A percentile compares a stretch with the other conserved stretches of the same genome.
Conservation (phyloP, 2,888 invertebrate genomes). For the Phania funesta region DNA sequence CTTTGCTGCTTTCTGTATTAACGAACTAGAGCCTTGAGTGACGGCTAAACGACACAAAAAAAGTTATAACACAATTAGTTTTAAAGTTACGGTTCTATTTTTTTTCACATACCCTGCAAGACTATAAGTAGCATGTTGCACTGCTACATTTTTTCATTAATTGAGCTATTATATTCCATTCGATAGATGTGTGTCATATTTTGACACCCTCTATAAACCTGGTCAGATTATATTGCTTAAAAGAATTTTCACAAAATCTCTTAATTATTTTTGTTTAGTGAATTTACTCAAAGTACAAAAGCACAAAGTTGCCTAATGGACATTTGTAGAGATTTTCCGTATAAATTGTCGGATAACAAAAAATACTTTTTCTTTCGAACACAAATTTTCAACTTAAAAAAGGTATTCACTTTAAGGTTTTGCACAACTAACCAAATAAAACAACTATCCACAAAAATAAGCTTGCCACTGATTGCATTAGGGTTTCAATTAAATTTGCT, state of each 20-base stretch:
- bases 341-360: not conserved
- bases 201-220: not conserved
- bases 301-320: slow-evolving; percentile 24
- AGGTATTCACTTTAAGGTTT: slow-evolving; percentile 13
- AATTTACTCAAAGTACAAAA: slow-evolving; percentile 8
- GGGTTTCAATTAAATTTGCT: slow-evolving; percentile 56
- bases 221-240: not conserved
- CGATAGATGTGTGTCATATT: too few species aligned
- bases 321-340: not conserved
- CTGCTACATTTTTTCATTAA: too few species aligned
- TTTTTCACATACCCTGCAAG: too few species aligned
- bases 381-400: slow-evolving; percentile 10
- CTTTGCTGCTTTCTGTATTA: too few species aligned
- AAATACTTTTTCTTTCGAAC: not conserved
- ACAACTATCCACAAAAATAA: slow-evolving; percentile 35
- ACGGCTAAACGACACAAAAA: too few species aligned
- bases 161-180: too few species aligned
- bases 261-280: not conserved
- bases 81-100: too few species aligned
- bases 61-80: too few species aligned
- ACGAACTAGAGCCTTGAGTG: too few species aligned
- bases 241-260: slow-evolving; percentile 20
- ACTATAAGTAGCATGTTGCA: too few species aligned
- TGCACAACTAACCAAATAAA: slow-evolving; percentile 9
- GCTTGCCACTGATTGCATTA: slow-evolving; percentile 56